Evolutionary conservation across 1,140 invertebrate genomes (phyloP).

Genomic region (Pantala flavescens): DNA sequence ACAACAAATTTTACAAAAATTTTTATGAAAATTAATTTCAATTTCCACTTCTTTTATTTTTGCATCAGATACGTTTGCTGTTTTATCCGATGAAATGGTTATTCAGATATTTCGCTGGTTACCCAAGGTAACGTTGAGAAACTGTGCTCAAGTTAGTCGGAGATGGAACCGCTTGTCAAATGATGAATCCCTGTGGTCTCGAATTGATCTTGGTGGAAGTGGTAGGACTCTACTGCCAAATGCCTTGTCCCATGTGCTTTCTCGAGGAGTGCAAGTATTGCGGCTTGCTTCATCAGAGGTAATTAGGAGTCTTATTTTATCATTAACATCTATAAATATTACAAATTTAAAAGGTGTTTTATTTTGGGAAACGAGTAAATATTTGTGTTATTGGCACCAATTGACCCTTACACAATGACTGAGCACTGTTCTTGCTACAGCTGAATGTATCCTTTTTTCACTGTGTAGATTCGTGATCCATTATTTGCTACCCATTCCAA

Average conservation of each 20-base stretch:
- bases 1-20: too few species aligned
- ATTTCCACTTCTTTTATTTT: background rate
- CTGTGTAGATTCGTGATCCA: conserved; percentile 42
- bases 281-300: conserved; percentile 66
- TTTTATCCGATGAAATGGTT: conserved; percentile 70
- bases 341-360: too few species aligned
- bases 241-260: conserved; percentile 56
- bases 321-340: too few species aligned
- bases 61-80: conserved; percentile 30
- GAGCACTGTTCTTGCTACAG: too few species aligned
- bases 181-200: conserved; percentile 74
- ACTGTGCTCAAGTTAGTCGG: conserved; percentile 54
- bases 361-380: conserved; percentile 9
- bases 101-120: conserved; percentile 72
- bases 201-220: conserved; percentile 60
- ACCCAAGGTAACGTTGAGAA: conserved; percentile 60
- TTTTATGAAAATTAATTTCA: background rate
- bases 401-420: too few species aligned
- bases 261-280: conserved; percentile 59
- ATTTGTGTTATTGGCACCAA: too few species aligned
- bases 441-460: conserved; percentile 12
- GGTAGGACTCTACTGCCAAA: conserved; percentile 48
- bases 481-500: conserved; percentile 33
- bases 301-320: conserved; percentile 20
- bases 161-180: conserved; percentile 61